Conservation (phyloP, 2,888 invertebrate genomes). For the Brassicogethes aeneus region DNA sequence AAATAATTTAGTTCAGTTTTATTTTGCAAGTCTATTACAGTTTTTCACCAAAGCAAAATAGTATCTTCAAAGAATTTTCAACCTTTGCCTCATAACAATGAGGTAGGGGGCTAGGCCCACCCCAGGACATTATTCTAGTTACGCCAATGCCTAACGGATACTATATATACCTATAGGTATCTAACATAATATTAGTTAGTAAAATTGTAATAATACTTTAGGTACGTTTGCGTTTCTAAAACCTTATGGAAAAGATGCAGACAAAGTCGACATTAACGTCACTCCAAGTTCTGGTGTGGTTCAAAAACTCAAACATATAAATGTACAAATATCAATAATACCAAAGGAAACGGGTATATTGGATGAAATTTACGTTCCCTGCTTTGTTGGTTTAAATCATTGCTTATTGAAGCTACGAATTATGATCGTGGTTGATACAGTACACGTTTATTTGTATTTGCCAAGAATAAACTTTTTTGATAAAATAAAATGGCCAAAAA, state of each 20-base stretch:
- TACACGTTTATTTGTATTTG: constrained; percentile 34
- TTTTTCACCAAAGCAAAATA: no score
- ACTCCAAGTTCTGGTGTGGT: constrained; percentile 30
- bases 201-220: no score
- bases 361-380: constrained; percentile 34
- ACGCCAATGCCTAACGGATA: no score
- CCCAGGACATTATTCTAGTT: no score
- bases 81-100: no score
- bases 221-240: constrained; percentile 27
- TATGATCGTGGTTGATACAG: constrained; percentile 32
- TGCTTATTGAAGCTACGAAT: constrained; percentile 29
- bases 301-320: constrained; percentile 17
- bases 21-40: no score
- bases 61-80: no score
- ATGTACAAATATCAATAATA: constrained; percentile 25
- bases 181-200: no score
- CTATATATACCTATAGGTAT: no score
- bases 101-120: no score
- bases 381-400: constrained; percentile 30
- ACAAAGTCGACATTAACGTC: constrained; percentile 27
- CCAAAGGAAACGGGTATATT: constrained; percentile 34
- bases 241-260: constrained; percentile 28
- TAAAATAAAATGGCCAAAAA: neutral
- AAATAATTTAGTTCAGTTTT: no score
- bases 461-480: constrained; percentile 19